These are phyloP conservation scores for Onychomys leucogaster DNA, from an alignment of 2,797 vertebrate species.

Conservation along the genomic window DNA sequence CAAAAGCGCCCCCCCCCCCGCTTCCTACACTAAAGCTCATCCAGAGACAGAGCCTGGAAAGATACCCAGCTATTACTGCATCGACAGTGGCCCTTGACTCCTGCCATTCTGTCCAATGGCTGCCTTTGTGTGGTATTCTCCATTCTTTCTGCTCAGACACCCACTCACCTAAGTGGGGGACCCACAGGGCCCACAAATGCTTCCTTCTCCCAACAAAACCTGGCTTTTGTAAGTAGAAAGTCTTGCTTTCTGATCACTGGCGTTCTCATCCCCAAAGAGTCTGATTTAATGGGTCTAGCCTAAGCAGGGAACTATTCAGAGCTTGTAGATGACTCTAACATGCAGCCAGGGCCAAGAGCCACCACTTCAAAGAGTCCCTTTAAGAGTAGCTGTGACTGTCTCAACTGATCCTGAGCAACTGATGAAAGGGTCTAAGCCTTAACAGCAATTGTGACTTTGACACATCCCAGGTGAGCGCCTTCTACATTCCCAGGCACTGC, in stretches of 20 bases:
- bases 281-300: slow-evolving; percentile 30
- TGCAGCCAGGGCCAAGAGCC: not conserved
- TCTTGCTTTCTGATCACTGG: slow-evolving; percentile 39
- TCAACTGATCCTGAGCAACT: not conserved
- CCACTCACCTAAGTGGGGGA: not conserved
- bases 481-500: not conserved
- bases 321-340: not conserved
- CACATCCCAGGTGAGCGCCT: not conserved
- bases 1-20: not conserved
- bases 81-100: not conserved
- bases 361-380: slow-evolving; percentile 15
- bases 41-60: accelerated
- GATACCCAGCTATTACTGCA: not conserved
- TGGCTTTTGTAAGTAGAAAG: slow-evolving; percentile 33
- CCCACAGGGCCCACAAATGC: not conserved
- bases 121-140: not conserved
- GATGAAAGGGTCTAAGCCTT: not conserved
- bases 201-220: slow-evolving; percentile 50
- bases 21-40: not conserved
- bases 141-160: not conserved
- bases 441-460: not conserved
- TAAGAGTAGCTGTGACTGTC: slow-evolving; percentile 2
- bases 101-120: not conserved
- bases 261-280: slow-evolving; percentile 19
- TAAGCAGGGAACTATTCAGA: not conserved